Evolutionary conservation across 1,140 invertebrate genomes (phyloP), one percentile per base, ranked within the genome.

Genomic region (Aphelinus atriplicis): DNA sequence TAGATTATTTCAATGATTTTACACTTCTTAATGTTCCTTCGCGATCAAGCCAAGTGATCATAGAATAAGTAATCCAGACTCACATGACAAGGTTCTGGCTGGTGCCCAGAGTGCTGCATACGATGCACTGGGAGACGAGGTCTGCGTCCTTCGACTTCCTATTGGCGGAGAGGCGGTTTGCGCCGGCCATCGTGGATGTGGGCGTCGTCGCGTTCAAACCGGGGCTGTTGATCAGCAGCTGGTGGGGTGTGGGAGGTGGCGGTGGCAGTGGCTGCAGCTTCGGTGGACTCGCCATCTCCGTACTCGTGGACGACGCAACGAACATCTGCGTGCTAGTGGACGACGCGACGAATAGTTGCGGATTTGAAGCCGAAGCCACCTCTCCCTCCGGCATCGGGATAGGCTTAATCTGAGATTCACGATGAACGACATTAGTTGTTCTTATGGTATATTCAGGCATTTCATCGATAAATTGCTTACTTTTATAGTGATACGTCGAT

Each of bases 401-500:
- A 1, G 94, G 93, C 83, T 95, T 95, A 64, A 95, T 95, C 91
- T 95, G 84, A 50, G 60, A 61, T 3, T 64, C 26, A 3, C 45
- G 2, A n/a, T 64, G 3, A 64, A 50, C 2, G 26, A 3, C 7
- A 0, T 47, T 5, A 43, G 6, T 4, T 45, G 42, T 6, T 47
- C 45, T 62, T 3, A 58, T 42, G 10, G 7, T 47, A 64, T 46
- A 46, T 3, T 26, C 26, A 26, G 26, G 26, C 26, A 26, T 26
- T 26, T 26, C 26, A 64, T 43, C 43, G 60, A 56, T 64, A 60
- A 3, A 75, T 57, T 57, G 78, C 75, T 77, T 87, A 94, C 93
- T 87, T 94, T 94, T 73, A 94, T 94, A 51, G 92, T 94, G 50
- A 95, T 95, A 83, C 93, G 91, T 74, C 91, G 91, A 88, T 92